Evolutionary conservation across 2,797 vertebrate species (phyloP).

Genomic region (Rhinoraja longicauda): DNA sequence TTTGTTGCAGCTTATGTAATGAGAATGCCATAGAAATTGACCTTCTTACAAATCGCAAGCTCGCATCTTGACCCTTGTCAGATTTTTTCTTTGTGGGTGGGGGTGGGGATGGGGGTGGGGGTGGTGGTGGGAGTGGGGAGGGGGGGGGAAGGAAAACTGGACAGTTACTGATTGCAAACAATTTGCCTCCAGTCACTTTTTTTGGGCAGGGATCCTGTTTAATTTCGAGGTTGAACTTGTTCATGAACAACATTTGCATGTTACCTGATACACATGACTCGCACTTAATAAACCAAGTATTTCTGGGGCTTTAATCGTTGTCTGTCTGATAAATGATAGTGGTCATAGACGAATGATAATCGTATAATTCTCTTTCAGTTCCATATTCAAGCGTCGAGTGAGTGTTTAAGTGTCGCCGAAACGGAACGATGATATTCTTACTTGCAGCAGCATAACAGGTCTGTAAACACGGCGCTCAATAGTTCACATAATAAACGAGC

Average conservation of each 20-base stretch:
- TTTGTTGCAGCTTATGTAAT: background rate
- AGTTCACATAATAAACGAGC: too few species aligned
- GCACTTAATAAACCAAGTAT: background rate
- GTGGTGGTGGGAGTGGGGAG: too few species aligned
- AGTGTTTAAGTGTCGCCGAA: too few species aligned
- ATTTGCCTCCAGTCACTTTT: background rate
- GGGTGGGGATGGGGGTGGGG: too few species aligned
- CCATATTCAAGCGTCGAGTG: too few species aligned
- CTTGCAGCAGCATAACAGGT: too few species aligned
- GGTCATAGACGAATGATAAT: background rate
- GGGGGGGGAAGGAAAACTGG: too few species aligned
- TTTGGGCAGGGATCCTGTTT: background rate
- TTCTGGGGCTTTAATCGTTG: background rate
- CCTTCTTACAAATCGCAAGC: background rate
- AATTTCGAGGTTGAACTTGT: background rate
- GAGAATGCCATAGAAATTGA: constrained; percentile 19
- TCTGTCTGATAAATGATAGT: background rate
- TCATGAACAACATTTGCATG: background rate
- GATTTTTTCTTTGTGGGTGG: background rate
- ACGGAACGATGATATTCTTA: too few species aligned
- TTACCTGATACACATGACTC: background rate
- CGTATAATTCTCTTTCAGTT: background rate
- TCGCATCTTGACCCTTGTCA: background rate
- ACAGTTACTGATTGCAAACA: background rate
- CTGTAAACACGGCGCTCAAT: too few species aligned